phyloP scores from a whole-genome alignment of 2,888 invertebrate species.

The Pilophorus perplexus region DNA sequence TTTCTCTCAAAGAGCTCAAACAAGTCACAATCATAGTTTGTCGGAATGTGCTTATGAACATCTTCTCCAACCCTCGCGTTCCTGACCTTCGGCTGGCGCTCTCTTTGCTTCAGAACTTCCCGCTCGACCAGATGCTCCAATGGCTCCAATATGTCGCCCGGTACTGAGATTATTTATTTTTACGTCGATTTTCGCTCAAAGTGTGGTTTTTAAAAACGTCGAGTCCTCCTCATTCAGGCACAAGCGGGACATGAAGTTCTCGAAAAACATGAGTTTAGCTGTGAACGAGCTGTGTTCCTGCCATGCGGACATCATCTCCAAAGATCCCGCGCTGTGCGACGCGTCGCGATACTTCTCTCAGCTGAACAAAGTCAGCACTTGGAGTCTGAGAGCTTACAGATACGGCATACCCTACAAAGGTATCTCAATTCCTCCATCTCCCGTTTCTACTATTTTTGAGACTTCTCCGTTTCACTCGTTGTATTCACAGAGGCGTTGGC shows the following conservation, averaged over 20 bases:
- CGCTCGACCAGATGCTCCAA: constrained; percentile 24
- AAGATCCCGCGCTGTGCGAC: not conserved
- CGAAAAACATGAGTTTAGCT: constrained; percentile 26
- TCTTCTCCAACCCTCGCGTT: constrained; percentile 17
- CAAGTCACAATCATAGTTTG: not conserved
- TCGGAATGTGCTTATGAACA: constrained; percentile 29
- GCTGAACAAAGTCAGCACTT: constrained; percentile 30
- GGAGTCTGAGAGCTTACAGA: constrained; percentile 32
- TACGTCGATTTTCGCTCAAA: not conserved
- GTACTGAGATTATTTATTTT: not conserved
- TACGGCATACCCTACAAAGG: constrained; percentile 33
- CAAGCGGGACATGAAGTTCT: constrained; percentile 35
- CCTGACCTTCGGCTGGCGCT: constrained; percentile 20
- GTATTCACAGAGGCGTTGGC: constrained; percentile 32
- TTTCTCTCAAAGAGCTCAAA: constrained; percentile 19
- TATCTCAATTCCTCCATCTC: not conserved
- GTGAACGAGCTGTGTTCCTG: not conserved
- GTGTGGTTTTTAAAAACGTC: too few species aligned
- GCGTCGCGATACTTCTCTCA: constrained; percentile 15
- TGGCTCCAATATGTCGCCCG: constrained; percentile 27
- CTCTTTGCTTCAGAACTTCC: constrained; percentile 19
- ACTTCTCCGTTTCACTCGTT: too few species aligned
- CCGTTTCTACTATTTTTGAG: too few species aligned
- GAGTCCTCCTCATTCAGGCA: not conserved
- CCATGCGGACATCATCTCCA: not conserved